Evolutionary conservation across 2,888 invertebrate species (phyloP).

Genomic region (Branchellion lobata): DNA sequence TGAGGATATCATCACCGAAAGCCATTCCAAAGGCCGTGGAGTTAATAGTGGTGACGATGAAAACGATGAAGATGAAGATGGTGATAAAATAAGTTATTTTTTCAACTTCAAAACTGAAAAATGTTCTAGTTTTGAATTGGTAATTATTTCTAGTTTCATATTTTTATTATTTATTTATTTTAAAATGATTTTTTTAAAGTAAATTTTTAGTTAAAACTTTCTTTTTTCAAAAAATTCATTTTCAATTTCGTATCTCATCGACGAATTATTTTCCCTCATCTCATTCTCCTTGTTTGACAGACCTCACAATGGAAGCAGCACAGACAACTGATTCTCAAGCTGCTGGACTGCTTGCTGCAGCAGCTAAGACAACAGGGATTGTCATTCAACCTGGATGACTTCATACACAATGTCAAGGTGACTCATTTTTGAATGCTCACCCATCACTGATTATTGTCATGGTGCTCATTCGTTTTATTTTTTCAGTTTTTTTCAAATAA

Average conservation of each 20-base stretch:
- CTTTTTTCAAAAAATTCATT: too few species aligned
- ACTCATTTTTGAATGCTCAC: neutral
- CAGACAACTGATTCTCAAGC: neutral
- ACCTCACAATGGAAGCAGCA: conserved; percentile 12
- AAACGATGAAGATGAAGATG: conserved; percentile 2
- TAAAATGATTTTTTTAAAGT: neutral
- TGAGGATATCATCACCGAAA: neutral
- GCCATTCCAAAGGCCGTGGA: neutral
- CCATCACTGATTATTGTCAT: too few species aligned
- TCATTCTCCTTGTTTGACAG: neutral
- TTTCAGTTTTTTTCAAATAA: too few species aligned
- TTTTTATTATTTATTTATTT: neutral
- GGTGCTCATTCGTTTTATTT: too few species aligned
- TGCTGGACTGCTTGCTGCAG: neutral
- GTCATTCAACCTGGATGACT: neutral
- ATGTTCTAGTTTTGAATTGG: too few species aligned
- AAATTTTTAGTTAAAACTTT: too few species aligned
- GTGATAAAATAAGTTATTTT: neutral
- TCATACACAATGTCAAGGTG: neutral
- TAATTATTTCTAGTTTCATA: too few species aligned
- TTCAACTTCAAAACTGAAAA: too few species aligned
- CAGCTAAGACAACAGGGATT: neutral
- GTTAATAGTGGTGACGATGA: neutral
- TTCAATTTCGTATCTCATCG: too few species aligned
- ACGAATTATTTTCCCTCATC: too few species aligned